phyloP scores from a whole-genome alignment of 2,888 invertebrate species.

The Dioctria rufipes region DNA sequence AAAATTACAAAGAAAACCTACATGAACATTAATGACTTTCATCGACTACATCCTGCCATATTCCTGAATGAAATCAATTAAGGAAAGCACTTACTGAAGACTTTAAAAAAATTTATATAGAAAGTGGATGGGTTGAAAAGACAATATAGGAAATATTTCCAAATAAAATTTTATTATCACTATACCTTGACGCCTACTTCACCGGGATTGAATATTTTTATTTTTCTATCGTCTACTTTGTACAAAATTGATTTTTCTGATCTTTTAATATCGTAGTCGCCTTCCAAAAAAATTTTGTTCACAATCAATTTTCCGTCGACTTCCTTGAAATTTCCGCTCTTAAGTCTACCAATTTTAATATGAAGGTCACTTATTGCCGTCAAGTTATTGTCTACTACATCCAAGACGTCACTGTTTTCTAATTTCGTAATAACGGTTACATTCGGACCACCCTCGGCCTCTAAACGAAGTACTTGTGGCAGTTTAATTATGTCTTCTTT shows the following conservation, averaged over 20 bases:
- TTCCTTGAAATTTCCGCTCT: conserved; percentile 81
- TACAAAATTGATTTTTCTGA: conserved; percentile 72
- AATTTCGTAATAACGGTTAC: conserved; percentile 75
- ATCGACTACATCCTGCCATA: too few species aligned
- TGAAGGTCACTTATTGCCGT: conserved; percentile 77
- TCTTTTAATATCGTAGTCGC: conserved; percentile 64
- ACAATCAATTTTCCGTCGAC: conserved; percentile 79
- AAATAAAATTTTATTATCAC: conserved; percentile 22
- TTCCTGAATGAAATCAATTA: too few species aligned
- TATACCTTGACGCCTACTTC: conserved; percentile 70
- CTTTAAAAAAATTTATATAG: too few species aligned
- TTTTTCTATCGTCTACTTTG: conserved; percentile 82
- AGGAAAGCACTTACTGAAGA: too few species aligned
- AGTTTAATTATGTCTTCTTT: conserved; percentile 73
- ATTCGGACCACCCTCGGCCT: conserved; percentile 63
- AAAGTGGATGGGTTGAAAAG: too few species aligned
- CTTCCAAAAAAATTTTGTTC: conserved; percentile 63
- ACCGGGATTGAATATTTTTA: conserved; percentile 82
- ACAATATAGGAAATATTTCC: not conserved
- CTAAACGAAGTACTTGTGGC: conserved; percentile 69
- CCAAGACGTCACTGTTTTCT: conserved; percentile 75
- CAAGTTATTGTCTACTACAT: conserved; percentile 75
- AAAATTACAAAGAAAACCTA: too few species aligned
- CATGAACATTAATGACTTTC: too few species aligned
- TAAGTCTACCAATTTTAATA: conserved; percentile 78